Evolutionary conservation across 1,140 invertebrate genomes (phyloP), one percentile per base, ranked within the genome.

Genomic region (Acromyrmex charruanus): DNA sequence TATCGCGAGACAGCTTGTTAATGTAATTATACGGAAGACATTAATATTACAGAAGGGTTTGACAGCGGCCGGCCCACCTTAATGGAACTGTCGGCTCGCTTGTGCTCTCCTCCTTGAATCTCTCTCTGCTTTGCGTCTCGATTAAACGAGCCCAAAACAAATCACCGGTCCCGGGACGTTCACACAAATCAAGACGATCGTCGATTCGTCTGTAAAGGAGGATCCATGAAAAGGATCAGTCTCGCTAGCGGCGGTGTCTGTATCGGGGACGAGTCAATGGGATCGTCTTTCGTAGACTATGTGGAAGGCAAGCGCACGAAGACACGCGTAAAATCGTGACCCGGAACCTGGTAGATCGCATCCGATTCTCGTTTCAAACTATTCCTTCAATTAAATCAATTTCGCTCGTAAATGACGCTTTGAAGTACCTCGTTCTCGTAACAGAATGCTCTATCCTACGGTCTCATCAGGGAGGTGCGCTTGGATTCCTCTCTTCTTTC

Each of bases 361-460:
- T 84, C 39, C 87, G 72, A 75, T 51, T n/a, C 63, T 39, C 63
- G 79, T 87, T 84, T 65, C 85, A 55, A 58, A 31, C 85, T 59
- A 77, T 81, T 65, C 77, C 86, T 89, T 86, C 77, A 89, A 89
- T 89, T 87, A 89, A 89, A 89, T 89, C 88, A 86, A 89, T 88
- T 63, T 77, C 28, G 39, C 49, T 49, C 61, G 69, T 66, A 87
- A 89, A 89, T 71, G 69, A 89, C 63, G 87, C 63, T 86, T 86
- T 81, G 87, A 89, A 69, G 82, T 86, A 81, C 35, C 88, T 86
- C 75, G 55, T 88, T 86, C 53, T 28, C 87, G 21, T 51, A 53
- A 0, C 59, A 63, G 31, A 65, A 74, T 68, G 65, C 85, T 89
- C 74, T 61, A 89, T 74, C 75, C 82, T 65, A 77, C 55, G 61